Percentiles rank a stretch among this genome's conserved stretches.
phyloP scores from a whole-genome alignment of 2,113 vertebrate genomes.

The Crypturellus undulatus region DNA sequence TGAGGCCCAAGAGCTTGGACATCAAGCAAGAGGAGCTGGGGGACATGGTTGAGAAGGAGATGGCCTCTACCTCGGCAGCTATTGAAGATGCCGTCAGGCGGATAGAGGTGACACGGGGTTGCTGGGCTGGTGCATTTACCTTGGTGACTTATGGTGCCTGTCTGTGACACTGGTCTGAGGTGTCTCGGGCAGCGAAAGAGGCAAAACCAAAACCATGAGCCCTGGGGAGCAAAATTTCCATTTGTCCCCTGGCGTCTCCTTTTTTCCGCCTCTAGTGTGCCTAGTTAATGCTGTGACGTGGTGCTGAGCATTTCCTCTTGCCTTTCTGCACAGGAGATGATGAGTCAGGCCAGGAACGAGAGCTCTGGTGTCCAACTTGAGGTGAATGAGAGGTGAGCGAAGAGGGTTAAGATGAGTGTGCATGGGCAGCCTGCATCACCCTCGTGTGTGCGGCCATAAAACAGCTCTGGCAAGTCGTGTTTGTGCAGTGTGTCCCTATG shows the following conservation, averaged over 20 bases:
- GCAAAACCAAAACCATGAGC: background rate
- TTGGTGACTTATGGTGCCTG: background rate
- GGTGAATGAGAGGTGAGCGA: slow-evolving; percentile 93
- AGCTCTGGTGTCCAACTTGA: slow-evolving; percentile 93
- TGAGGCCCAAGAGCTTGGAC: slow-evolving; percentile 91
- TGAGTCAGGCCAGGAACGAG: slow-evolving; percentile 91
- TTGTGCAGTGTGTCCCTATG: fast-evolving
- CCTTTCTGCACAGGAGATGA: slow-evolving; percentile 88
- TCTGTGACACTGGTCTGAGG: background rate
- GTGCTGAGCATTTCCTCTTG: background rate
- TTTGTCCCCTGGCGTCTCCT: too few species aligned
- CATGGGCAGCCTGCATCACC: too few species aligned
- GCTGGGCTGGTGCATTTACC: background rate
- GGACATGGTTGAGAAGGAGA: slow-evolving; percentile 97
- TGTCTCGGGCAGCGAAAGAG: background rate
- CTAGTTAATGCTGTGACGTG: fast-evolving
- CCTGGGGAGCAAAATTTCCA: background rate
- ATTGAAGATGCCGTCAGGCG: slow-evolving; percentile 93
- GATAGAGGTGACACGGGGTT: slow-evolving; percentile 85
- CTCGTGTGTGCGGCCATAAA: too few species aligned
- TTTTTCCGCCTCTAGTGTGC: background rate
- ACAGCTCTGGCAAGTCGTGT: background rate
- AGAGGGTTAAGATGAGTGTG: background rate
- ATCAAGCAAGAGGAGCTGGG: slow-evolving; percentile 93
- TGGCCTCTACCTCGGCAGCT: slow-evolving; percentile 92